phyloP scores from a whole-genome alignment of 2,797 vertebrate genomes.

The Falco cherrug region DNA sequence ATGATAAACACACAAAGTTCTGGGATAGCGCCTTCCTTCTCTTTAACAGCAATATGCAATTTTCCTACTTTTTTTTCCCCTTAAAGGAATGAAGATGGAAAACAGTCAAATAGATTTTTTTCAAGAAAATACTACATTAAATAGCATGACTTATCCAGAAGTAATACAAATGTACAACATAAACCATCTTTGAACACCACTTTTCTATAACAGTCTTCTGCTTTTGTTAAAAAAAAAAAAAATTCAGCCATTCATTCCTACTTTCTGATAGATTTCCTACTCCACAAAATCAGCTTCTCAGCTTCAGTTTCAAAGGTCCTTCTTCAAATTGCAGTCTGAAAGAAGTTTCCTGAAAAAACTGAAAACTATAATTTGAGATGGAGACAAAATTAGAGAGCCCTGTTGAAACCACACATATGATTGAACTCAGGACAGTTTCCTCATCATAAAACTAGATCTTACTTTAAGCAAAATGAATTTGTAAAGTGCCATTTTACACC shows the following conservation, averaged over 20 bases:
- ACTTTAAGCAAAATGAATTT: neutral
- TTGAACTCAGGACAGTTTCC: neutral
- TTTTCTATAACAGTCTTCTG: neutral
- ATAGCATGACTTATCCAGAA: neutral
- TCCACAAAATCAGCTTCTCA: neutral
- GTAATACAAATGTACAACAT: neutral
- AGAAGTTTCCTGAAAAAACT: neutral
- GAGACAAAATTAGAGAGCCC: neutral
- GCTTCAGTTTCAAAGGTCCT: neutral
- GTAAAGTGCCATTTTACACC: neutral
- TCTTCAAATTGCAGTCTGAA: neutral
- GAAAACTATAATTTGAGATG: neutral
- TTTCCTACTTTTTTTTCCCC: neutral
- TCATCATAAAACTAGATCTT: neutral
- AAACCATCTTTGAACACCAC: neutral
- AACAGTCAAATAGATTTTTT: neutral
- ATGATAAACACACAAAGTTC: conserved; percentile 49
- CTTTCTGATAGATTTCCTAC: neutral
- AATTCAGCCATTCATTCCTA: neutral
- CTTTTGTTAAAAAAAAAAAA: neutral
- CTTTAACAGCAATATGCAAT: neutral
- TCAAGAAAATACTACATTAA: neutral
- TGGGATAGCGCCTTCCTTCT: neutral
- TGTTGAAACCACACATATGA: neutral
- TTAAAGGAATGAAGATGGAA: neutral